phyloP scores from a whole-genome alignment of 2,888 invertebrate species.

The Agriopis aurantiaria region DNA sequence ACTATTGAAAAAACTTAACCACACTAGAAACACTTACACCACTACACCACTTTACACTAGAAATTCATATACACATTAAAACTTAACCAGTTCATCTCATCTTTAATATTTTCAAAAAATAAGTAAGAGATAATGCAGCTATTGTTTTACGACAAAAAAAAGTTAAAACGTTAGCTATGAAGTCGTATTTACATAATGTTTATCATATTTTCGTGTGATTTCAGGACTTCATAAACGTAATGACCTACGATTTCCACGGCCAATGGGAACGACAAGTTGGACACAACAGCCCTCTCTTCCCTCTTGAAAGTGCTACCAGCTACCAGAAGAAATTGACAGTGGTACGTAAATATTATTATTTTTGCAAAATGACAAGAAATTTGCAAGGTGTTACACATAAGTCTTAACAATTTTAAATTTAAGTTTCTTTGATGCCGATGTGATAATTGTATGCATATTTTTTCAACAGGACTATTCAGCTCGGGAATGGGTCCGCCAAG shows the following conservation, averaged over 20 bases:
- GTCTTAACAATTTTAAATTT: no score
- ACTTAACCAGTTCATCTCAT: no score
- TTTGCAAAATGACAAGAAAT: background rate
- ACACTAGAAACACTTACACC: no score
- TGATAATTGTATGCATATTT: background rate
- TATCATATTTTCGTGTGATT: constrained; percentile 31
- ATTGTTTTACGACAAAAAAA: no score
- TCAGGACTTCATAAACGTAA: constrained; percentile 95
- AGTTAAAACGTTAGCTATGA: no score
- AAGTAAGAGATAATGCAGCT: no score
- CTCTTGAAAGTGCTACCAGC: constrained; percentile 95
- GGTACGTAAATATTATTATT: constrained; percentile 84
- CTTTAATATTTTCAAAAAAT: no score
- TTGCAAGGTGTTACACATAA: background rate
- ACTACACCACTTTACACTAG: no score
- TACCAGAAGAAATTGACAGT: constrained; percentile 97
- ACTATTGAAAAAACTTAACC: no score
- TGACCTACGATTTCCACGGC: constrained; percentile 98
- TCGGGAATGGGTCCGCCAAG: constrained; percentile 96
- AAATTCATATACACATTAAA: no score
- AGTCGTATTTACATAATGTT: background rate
- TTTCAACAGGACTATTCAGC: constrained; percentile 93
- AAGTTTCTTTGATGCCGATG: background rate
- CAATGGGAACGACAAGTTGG: constrained; percentile 98
- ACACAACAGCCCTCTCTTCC: constrained; percentile 96